Evolutionary conservation across 2,113 vertebrate genomes (phyloP).

Genomic region (Saccopteryx bilineata): DNA sequence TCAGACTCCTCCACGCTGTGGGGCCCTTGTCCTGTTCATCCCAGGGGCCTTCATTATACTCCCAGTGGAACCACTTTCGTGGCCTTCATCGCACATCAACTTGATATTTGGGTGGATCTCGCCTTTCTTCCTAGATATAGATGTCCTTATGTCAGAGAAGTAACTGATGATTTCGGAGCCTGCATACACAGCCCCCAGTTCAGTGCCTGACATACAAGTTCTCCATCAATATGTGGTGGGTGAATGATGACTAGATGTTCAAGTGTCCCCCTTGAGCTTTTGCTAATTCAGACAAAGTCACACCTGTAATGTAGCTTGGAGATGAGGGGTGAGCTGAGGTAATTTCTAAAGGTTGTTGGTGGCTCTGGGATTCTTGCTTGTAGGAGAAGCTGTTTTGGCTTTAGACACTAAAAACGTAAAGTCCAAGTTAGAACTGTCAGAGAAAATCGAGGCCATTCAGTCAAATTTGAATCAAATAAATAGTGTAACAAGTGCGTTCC

Average conservation of each 20-base stretch:
- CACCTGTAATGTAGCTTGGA: fast-evolving
- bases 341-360: neutral
- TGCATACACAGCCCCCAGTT: fast-evolving
- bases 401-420: neutral
- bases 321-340: neutral
- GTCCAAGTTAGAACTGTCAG: neutral
- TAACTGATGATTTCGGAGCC: neutral
- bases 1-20: neutral
- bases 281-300: neutral
- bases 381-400: neutral
- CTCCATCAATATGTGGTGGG: fast-evolving
- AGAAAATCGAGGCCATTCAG: neutral
- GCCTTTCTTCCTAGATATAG: neutral
- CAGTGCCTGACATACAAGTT: fast-evolving
- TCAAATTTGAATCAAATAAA: neutral
- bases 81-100: neutral
- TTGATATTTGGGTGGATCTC: neutral
- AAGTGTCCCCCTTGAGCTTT: fast-evolving
- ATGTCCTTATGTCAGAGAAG: no score
- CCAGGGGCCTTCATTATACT: neutral
- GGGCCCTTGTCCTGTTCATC: neutral
- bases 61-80: neutral
- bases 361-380: neutral
- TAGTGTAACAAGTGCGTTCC: neutral
- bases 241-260: fast-evolving